These are phyloP conservation scores for Epinephelus fuscoguttatus DNA, from an alignment of 2,113 vertebrate species.

Conservation along the genomic window DNA sequence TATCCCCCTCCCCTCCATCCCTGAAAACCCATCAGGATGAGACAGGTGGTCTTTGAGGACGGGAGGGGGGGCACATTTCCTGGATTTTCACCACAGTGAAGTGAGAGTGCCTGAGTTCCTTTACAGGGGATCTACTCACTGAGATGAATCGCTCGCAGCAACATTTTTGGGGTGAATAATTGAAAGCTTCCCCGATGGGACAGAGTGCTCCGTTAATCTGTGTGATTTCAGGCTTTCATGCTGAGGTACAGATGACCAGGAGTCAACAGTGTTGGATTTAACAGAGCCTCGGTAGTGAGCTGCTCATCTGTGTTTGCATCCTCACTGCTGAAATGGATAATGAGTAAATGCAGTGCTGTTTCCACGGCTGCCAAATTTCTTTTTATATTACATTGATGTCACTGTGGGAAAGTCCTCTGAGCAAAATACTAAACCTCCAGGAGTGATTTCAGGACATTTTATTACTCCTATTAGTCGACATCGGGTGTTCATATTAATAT, in stretches of 20 bases:
- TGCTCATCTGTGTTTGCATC: slow-evolving; percentile 30
- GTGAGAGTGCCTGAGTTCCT: slow-evolving; percentile 48
- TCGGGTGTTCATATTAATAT: not conserved
- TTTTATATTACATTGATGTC: slow-evolving; percentile 33
- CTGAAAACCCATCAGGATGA: slow-evolving; percentile 64
- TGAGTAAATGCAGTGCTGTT: slow-evolving; percentile 22
- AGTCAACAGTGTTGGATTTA: slow-evolving; percentile 40
- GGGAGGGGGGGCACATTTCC: slow-evolving; percentile 24
- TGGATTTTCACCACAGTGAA: slow-evolving; percentile 22
- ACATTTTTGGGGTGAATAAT: slow-evolving; percentile 72
- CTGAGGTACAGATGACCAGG: slow-evolving; percentile 48
- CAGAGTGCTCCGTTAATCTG: slow-evolving; percentile 54
- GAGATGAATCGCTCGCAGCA: slow-evolving; percentile 58
- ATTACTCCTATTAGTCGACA: not conserved
- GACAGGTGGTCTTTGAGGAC: slow-evolving; percentile 62
- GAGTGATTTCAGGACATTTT: slow-evolving; percentile 18
- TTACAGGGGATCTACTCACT: slow-evolving; percentile 23
- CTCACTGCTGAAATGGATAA: slow-evolving; percentile 2
- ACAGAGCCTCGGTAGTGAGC: not conserved
- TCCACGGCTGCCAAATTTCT: slow-evolving; percentile 33
- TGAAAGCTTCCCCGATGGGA: slow-evolving; percentile 54
- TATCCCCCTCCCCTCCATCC: slow-evolving; percentile 28
- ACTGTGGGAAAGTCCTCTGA: slow-evolving; percentile 9
- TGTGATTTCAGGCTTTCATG: slow-evolving; percentile 48
- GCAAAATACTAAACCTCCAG: slow-evolving; percentile 2